Evolutionary conservation across 2,888 invertebrate species (phyloP).

Genomic region (Drosophila koepferae): DNA sequence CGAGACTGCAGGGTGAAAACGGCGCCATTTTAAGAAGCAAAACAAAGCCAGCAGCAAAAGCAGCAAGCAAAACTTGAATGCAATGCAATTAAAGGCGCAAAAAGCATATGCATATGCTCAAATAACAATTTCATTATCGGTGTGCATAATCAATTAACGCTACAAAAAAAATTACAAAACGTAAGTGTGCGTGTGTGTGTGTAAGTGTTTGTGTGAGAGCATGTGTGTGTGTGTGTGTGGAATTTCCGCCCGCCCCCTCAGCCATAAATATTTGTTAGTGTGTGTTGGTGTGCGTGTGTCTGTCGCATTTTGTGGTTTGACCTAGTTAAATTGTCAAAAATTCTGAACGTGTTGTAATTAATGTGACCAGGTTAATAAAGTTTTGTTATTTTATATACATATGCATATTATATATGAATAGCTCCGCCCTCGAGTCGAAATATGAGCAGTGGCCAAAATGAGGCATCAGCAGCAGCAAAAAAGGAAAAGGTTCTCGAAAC

Average conservation of each 20-base stretch:
- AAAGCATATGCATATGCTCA: conserved; percentile 61
- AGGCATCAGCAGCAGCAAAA: conserved; percentile 76
- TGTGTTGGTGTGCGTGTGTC: conserved; percentile 24
- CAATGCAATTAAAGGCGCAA: conserved; percentile 69
- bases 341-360: conserved; percentile 49
- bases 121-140: conserved; percentile 47
- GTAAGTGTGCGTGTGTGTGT: conserved; percentile 40
- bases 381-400: conserved; percentile 17
- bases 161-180: conserved; percentile 47
- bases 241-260: conserved; percentile 17
- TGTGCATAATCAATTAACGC: conserved; percentile 57
- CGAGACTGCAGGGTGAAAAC: conserved; percentile 79
- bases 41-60: conserved; percentile 73
- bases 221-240: conserved; percentile 15
- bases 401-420: conserved; percentile 12
- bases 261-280: conserved; percentile 8
- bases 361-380: conserved; percentile 39
- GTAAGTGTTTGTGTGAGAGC: conserved; percentile 8
- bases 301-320: conserved; percentile 63
- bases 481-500: conserved; percentile 80
- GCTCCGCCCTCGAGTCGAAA: conserved; percentile 64
- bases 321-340: conserved; percentile 71
- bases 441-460: conserved; percentile 84
- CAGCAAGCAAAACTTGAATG: conserved; percentile 63
- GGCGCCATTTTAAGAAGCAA: conserved; percentile 85